phyloP scores from a whole-genome alignment of 37 sponge, comb jelly and placozoan species.

The Mnemiopsis leidyi region DNA sequence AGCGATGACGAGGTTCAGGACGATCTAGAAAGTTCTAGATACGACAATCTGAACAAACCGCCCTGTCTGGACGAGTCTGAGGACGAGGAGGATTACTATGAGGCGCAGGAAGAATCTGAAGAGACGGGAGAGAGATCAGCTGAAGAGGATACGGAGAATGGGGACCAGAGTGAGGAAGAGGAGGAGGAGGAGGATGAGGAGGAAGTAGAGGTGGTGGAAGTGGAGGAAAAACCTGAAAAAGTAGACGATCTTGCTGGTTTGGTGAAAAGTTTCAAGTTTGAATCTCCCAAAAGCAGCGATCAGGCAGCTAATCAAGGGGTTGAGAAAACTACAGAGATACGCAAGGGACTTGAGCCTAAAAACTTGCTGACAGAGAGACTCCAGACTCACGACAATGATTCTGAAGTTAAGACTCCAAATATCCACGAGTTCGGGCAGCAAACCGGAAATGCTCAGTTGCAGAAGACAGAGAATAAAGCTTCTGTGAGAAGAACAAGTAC shows the following conservation, averaged over 20 bases:
- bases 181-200: slow-evolving; percentile 1
- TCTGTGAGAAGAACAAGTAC: not conserved
- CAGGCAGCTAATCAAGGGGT: not conserved
- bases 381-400: not conserved
- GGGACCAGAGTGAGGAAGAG: not conserved
- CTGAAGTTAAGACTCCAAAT: not conserved
- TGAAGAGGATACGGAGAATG: not conserved
- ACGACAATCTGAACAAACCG: slow-evolving; percentile 61
- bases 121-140: not conserved
- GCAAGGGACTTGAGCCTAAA: not conserved
- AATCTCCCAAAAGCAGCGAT: not conserved
- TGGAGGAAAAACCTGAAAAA: not conserved
- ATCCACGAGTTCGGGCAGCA: not conserved
- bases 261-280: not conserved
- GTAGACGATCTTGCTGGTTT: not conserved
- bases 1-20: slow-evolving; percentile 14
- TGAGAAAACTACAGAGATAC: not conserved
- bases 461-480: not conserved
- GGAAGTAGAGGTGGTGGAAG: not conserved
- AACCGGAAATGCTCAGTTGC: not conserved
- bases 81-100: slow-evolving; percentile 7
- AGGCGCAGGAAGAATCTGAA: not conserved
- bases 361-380: not conserved
- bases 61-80: slow-evolving; percentile 53
- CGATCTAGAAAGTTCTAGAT: slow-evolving; percentile 40